phyloP scores from a whole-genome alignment of 1,140 invertebrate species.

The Doryteuthis pealeii region DNA sequence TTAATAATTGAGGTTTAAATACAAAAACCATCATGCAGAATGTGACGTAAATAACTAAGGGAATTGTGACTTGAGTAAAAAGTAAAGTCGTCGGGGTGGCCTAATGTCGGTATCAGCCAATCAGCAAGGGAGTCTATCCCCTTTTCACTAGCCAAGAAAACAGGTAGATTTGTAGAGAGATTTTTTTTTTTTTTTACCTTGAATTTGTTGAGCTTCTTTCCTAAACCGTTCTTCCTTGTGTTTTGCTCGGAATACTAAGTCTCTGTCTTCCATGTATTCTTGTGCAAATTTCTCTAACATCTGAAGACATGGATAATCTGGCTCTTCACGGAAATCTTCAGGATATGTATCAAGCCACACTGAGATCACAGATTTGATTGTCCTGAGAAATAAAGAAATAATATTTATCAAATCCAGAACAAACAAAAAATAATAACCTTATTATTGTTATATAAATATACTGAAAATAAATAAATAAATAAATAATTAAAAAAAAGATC shows the following conservation, averaged over 20 bases:
- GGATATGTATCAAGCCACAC: conserved; percentile 97
- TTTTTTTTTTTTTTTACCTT: conserved; percentile 31
- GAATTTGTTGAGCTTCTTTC: conserved; percentile 42
- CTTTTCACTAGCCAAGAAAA: too few species aligned
- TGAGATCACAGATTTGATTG: conserved; percentile 76
- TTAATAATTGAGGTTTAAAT: too few species aligned
- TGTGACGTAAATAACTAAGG: too few species aligned
- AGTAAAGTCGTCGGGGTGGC: too few species aligned
- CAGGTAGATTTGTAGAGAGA: too few species aligned
- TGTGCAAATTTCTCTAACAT: conserved; percentile 83
- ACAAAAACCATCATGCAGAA: too few species aligned
- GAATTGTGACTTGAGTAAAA: too few species aligned
- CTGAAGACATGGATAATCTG: conserved; percentile 76
- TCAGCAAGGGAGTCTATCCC: too few species aligned
- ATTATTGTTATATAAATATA: conserved; percentile 3
- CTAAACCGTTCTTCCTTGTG: conserved; percentile 71
- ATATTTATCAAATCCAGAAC: too few species aligned
- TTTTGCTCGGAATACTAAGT: conserved; percentile 60
- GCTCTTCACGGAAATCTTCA: conserved; percentile 90
- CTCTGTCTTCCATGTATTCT: conserved; percentile 69
- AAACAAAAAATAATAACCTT: not conserved
- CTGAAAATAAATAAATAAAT: too few species aligned
- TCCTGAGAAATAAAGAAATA: conserved; percentile 65
- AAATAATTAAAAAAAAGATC: too few species aligned
- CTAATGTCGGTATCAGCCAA: too few species aligned